These are phyloP conservation scores for Tupaia chinensis DNA, from an alignment of 2,113 vertebrate genomes.

Conservation along the genomic window DNA sequence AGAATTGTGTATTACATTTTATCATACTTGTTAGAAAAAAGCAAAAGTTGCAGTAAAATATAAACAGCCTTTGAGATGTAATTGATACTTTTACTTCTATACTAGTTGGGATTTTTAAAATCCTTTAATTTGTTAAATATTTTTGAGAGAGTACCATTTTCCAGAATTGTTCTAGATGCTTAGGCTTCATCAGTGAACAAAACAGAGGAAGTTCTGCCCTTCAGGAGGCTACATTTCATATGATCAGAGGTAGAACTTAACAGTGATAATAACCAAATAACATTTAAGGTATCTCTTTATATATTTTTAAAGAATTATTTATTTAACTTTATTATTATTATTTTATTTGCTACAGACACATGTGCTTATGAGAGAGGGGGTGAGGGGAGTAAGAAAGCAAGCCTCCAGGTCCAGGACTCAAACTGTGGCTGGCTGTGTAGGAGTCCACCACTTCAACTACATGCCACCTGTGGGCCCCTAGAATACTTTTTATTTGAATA, in stretches of 20 bases:
- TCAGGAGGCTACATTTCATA: not conserved
- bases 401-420: too few species aligned
- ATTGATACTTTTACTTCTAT: not conserved
- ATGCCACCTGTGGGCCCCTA: too few species aligned
- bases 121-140: constrained; percentile 1
- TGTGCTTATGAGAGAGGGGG: too few species aligned
- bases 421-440: too few species aligned
- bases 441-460: too few species aligned
- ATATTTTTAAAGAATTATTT: not conserved
- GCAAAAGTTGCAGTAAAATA: constrained; percentile 26
- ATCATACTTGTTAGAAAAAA: not conserved
- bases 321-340: too few species aligned
- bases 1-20: constrained; percentile 48
- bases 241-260: not conserved
- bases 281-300: not conserved
- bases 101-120: constrained; percentile 1
- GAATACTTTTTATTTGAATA: not conserved
- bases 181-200: not conserved
- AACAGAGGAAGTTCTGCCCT: not conserved
- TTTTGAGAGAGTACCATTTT: not conserved
- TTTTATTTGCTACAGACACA: too few species aligned
- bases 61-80: constrained; percentile 19
- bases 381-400: too few species aligned
- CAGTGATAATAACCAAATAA: not conserved
- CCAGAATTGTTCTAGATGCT: not conserved